A percentile compares a stretch with the other conserved stretches of the same genome.
phyloP scores from a whole-genome alignment of 2,888 invertebrate species.

The Heliconius aoede region DNA sequence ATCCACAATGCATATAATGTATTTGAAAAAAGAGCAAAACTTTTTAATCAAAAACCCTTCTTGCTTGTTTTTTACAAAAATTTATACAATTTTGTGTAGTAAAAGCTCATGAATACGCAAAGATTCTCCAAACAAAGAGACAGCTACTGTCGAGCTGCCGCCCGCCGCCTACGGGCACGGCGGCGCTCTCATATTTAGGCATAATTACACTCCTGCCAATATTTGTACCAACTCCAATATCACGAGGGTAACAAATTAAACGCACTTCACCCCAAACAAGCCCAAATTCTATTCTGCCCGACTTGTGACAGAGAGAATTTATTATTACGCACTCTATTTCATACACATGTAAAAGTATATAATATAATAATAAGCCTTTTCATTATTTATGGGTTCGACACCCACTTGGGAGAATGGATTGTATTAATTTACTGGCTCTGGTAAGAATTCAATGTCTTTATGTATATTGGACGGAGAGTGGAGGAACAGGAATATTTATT shows the following conservation, averaged over 20 bases:
- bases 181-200: slow-evolving; percentile 41
- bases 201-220: slow-evolving; percentile 43
- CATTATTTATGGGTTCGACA: too few relatives aligned
- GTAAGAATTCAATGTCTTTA: too few relatives aligned
- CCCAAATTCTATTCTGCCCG: slow-evolving; percentile 52
- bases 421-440: too few relatives aligned
- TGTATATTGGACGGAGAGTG: too few relatives aligned
- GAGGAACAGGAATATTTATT: too few relatives aligned
- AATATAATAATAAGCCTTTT: too few relatives aligned
- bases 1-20: neutral
- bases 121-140: slow-evolving; percentile 38
- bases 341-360: neutral
- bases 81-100: slow-evolving; percentile 40
- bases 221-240: slow-evolving; percentile 45
- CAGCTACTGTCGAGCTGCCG: slow-evolving; percentile 31
- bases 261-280: slow-evolving; percentile 53
- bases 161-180: slow-evolving; percentile 32
- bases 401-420: too few relatives aligned
- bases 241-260: slow-evolving; percentile 52
- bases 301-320: slow-evolving; percentile 48
- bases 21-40: slow-evolving; percentile 18
- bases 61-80: slow-evolving; percentile 28
- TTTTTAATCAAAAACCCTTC: slow-evolving; percentile 26
- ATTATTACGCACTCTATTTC: slow-evolving; percentile 19
- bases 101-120: slow-evolving; percentile 45